These are phyloP conservation scores for Hippocampus mohnikei DNA, from an alignment of 2,113 vertebrate genomes.

Conservation along the genomic window DNA sequence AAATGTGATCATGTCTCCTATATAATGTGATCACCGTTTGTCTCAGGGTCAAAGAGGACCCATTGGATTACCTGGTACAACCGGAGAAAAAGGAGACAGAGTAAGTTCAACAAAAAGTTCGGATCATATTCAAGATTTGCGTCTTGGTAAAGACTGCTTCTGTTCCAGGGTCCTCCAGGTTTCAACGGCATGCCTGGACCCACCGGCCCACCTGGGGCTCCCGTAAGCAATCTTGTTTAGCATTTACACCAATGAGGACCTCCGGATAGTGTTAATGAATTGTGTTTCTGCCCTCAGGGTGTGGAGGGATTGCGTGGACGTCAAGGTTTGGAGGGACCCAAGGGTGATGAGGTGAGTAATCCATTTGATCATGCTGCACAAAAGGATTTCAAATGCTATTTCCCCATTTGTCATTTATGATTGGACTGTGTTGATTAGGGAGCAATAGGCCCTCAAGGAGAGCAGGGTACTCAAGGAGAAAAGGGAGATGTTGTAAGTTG, in stretches of 20 bases:
- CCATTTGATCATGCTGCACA: background rate
- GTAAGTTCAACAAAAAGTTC: slow-evolving; percentile 44
- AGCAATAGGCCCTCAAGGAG: slow-evolving; percentile 61
- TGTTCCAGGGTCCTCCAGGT: slow-evolving; percentile 70
- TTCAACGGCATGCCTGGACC: slow-evolving; percentile 77
- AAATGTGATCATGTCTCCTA: background rate
- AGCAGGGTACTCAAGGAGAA: slow-evolving; percentile 54
- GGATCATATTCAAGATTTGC: background rate
- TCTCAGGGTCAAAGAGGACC: slow-evolving; percentile 73
- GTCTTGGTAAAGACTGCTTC: background rate
- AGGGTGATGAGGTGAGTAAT: slow-evolving; percentile 72
- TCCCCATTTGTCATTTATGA: background rate
- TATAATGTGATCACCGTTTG: background rate
- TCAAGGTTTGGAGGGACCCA: slow-evolving; percentile 65
- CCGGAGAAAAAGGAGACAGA: slow-evolving; percentile 74
- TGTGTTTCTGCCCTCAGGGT: slow-evolving; percentile 53
- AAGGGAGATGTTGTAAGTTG: slow-evolving; percentile 72
- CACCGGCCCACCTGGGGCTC: slow-evolving; percentile 73
- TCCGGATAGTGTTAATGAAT: background rate
- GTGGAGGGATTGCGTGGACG: slow-evolving; percentile 74
- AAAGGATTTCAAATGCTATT: background rate
- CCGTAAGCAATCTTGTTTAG: slow-evolving; percentile 52
- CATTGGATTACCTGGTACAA: slow-evolving; percentile 64
- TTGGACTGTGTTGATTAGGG: slow-evolving; percentile 58
- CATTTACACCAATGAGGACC: background rate